phyloP scores from a whole-genome alignment of 2,113 vertebrate species.

The Microtus richardsoni region DNA sequence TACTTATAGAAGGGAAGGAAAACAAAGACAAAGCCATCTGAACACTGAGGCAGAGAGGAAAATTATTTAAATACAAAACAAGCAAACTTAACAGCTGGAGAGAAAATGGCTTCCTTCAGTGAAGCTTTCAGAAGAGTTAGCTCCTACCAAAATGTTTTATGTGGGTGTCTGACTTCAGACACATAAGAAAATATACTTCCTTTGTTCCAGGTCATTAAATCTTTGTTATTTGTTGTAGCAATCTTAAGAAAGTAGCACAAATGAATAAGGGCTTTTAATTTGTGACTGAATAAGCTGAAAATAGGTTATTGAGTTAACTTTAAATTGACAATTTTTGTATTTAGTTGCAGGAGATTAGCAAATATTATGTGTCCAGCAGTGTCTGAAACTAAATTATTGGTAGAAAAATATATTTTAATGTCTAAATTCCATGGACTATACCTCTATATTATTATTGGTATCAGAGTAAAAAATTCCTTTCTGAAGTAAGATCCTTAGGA shows the following conservation, averaged over 20 bases:
- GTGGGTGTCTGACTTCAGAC: neutral
- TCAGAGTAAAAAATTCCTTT: neutral
- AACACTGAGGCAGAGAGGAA: neutral
- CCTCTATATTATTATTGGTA: neutral
- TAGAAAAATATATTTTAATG: neutral
- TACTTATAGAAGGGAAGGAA: neutral
- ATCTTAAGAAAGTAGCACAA: neutral
- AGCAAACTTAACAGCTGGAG: neutral
- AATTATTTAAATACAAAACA: neutral
- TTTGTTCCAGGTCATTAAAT: neutral
- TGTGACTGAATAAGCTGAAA: neutral
- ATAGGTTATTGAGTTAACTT: neutral
- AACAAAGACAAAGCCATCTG: neutral
- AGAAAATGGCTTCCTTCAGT: neutral
- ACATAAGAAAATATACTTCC: neutral
- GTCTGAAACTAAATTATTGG: neutral
- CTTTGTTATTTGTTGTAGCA: neutral
- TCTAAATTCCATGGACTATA: neutral
- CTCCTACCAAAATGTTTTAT: neutral
- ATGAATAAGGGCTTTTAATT: neutral
- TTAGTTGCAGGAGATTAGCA: neutral
- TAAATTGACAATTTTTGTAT: neutral
- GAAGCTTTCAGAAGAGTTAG: neutral
- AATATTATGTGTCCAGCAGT: neutral
- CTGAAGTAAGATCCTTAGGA: no score